Base-by-base conservation (phyloP, 2,888 invertebrate genomes). In the Drosophila yooni region DNA sequence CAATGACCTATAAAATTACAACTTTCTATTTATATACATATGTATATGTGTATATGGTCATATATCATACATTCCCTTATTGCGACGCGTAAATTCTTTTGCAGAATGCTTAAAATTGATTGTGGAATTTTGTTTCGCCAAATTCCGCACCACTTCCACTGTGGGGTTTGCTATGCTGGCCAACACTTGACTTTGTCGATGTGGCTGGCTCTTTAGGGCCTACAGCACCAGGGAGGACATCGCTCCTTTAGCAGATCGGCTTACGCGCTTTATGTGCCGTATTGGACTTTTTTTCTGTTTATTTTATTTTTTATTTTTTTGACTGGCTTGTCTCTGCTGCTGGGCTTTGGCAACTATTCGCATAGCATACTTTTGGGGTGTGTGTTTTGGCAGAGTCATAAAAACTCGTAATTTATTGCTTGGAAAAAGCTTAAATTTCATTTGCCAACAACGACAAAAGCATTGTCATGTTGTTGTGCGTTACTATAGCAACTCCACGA, bases 381-480 rank as follows among this genome's bases (percentile, higher is more conserved):
- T 70, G 72, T 70, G 82, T 73, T 87, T 81, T 81, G 78, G 69
- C 77, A 79, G 84, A 80, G 81, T 85, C 89, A 88, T 90, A 90
- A 90, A 90, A 91, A 87, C 83, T 85, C 81, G 89, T 90, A 90
- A 91, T 90, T 91, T 91, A 90, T 90, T 90, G 89, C 91, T 82
- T 78, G 85, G 86, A 91, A 90, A 91, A 90, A 91, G 91, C 89
- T 91, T 88, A 88, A 90, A 90, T 90, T 90, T 91, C 89, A 89
- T 90, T 90, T 90, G 91, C 79, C 87, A 90, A 80, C 91, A 74
- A 80, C 80, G 80, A 78, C 85, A 88, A 83, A 74, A 61, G 74
- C 82, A 66, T 82, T 74, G 82, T 80, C 72, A 58, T 72, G 65
- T 72, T 71, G 74, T 70, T 80, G 64, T 70, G 77, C 77, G 83